Evolutionary conservation across 2,888 invertebrate species (phyloP).

Genomic region (Aproaerema taeniolella): DNA sequence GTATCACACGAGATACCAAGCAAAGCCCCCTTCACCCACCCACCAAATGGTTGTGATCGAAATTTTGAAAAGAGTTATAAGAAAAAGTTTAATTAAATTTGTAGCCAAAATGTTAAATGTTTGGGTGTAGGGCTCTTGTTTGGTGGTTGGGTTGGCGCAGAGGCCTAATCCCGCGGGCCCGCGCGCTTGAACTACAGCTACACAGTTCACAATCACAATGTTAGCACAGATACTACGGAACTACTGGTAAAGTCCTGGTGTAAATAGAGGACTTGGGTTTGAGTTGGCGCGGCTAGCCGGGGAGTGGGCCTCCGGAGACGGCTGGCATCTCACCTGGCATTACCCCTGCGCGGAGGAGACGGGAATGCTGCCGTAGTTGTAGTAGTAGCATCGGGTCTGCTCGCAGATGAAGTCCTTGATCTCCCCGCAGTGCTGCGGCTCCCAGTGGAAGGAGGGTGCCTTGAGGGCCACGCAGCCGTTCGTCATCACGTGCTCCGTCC

Average conservation of each 20-base stretch:
- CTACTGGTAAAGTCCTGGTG: conserved; percentile 11
- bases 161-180: conserved; percentile 71
- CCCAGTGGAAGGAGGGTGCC: conserved; percentile 88
- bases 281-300: conserved; percentile 69
- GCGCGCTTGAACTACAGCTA: conserved; percentile 52
- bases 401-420: conserved; percentile 94
- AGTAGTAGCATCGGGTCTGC: conserved; percentile 93
- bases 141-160: conserved; percentile 77
- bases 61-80: conserved; percentile 44
- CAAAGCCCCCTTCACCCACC: conserved; percentile 79
- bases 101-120: conserved; percentile 17
- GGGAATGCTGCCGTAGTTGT: conserved; percentile 93
- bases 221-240: conserved; percentile 52
- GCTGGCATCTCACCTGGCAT: conserved; percentile 86
- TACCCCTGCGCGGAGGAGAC: conserved; percentile 95
- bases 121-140: conserved; percentile 77
- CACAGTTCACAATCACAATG: conserved; percentile 28
- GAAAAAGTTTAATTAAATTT: conserved; percentile 4
- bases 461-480: conserved; percentile 87
- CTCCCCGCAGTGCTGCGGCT: conserved; percentile 88
- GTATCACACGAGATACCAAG: conserved; percentile 70
- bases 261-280: conserved; percentile 16
- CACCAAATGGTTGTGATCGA: conserved; percentile 61
- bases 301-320: conserved; percentile 74
- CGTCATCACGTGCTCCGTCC: conserved; percentile 75